A percentile compares a stretch with the other conserved stretches of the same genome.
These are phyloP conservation scores for Creontiades dilutus DNA, from an alignment of 2,888 invertebrate species.

Conservation along the genomic window DNA sequence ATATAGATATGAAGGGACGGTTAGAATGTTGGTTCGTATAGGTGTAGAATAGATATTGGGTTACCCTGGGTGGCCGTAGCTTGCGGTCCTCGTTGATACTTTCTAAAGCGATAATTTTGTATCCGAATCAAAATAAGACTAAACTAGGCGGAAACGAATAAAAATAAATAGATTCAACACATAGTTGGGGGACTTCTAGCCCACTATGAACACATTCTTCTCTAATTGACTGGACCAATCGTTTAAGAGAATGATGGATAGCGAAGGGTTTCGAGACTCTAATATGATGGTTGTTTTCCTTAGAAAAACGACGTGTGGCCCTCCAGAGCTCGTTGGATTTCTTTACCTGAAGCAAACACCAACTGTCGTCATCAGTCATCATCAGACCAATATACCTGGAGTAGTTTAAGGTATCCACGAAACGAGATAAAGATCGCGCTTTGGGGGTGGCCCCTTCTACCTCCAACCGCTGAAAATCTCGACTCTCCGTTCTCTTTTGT, in stretches of 20 bases:
- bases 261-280: neutral
- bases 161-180: neutral
- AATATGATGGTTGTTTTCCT: conserved; percentile 20
- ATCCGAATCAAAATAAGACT: neutral
- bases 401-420: neutral
- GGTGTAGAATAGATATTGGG: neutral
- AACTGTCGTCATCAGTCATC: conserved; percentile 67
- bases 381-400: conserved; percentile 54
- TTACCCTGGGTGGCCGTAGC: neutral
- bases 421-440: conserved; percentile 55
- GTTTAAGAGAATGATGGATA: conserved; percentile 34
- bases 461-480: neutral
- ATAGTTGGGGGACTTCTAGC: neutral
- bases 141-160: neutral
- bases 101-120: neutral
- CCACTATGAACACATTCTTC: neutral
- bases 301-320: conserved; percentile 15
- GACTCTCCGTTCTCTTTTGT: conserved; percentile 5
- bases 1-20: too few relatives aligned
- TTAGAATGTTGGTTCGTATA: too few relatives aligned
- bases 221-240: conserved; percentile 22
- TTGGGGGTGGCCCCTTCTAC: conserved; percentile 41
- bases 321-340: neutral
- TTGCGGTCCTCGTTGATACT: neutral
- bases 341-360: conserved; percentile 50